Base-by-base conservation (phyloP, 2,888 invertebrate genomes). In the Helobdella robusta region DNA sequence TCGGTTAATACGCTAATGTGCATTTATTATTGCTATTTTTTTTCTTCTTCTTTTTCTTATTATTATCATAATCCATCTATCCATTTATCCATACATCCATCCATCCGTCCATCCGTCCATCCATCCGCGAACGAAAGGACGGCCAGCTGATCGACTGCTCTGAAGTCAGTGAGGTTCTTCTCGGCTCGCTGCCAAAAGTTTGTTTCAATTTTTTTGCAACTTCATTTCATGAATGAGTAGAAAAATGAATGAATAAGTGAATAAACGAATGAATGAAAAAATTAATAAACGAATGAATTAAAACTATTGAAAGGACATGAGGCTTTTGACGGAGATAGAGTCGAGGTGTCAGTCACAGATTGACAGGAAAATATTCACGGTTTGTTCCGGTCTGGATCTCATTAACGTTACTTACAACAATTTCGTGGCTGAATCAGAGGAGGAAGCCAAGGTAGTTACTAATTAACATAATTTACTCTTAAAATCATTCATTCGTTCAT, bases 321-420 rank as follows among this genome's bases (percentile, higher is more conserved):
- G 62, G 32, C 25, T 66, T 30, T 20, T 46, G 32, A 54, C 59
- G 15, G 66, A 66, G 20, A 20, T 66, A n/a, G 66, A 66, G 35
- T 40, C 63, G n/a, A 35, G 36, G 46, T 52, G 63, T 30, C 52
- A 48, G 25, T 23, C 76, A 34, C 70, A 71, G 25, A 65, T 95
- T 70, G 97, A 98, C 74, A 91, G 92, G 69, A 88, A 92, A 77
- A 93, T 94, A 4, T 82, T 98, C 61, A 94, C 95, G 68, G 91
- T 98, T 76, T 97, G 97, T 81, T 92, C 93, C 76, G 97, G 97
- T 15, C 89, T 91, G 20, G 98, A 99, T 82, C 90, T 98, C 80
- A 97, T 99, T 78, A 97, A 95, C 82, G 92, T 97, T 79, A 93
- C 89, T 81, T 93, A 94, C 81, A 93, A 94, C 75, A 94, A 94